These are phyloP conservation scores for Halictus ligatus DNA, from an alignment of 2,888 invertebrate genomes.

Conservation along the genomic window DNA sequence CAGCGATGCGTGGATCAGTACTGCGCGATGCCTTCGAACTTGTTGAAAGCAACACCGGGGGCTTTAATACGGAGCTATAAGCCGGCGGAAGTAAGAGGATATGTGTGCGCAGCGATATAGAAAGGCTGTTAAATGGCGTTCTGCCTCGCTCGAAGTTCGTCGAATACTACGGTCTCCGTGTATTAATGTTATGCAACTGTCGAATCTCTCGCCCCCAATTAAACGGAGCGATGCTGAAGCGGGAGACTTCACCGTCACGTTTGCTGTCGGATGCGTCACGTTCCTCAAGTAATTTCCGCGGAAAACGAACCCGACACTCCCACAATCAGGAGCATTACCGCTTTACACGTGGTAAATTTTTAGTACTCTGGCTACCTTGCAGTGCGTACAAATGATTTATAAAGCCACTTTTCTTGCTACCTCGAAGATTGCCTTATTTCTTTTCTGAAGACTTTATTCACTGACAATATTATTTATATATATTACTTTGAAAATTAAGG, in stretches of 20 bases:
- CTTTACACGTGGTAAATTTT: not conserved
- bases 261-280: not conserved
- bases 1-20: conserved; percentile 13
- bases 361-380: not conserved
- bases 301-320: not conserved
- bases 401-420: not conserved
- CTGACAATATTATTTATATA: not conserved
- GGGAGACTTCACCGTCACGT: conserved; percentile 9
- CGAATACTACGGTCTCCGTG: not conserved
- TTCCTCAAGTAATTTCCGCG: not conserved
- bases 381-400: not conserved
- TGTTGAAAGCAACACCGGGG: conserved; percentile 17
- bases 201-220: not conserved
- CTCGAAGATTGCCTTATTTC: not conserved
- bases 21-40: conserved; percentile 10
- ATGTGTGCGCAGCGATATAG: conserved; percentile 10
- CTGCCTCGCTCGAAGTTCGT: conserved; percentile 18
- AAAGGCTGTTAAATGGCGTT: conserved; percentile 16
- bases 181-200: conserved; percentile 1
- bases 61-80: conserved; percentile 10
- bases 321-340: not conserved
- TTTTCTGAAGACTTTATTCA: not conserved
- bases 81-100: conserved; percentile 17
- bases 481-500: not conserved
- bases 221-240: not conserved